A percentile compares a stretch with the other conserved stretches of the same genome.
These are phyloP conservation scores for Phylloscopus trochiloides DNA, from an alignment of 2,113 vertebrate genomes.

Conservation along the genomic window DNA sequence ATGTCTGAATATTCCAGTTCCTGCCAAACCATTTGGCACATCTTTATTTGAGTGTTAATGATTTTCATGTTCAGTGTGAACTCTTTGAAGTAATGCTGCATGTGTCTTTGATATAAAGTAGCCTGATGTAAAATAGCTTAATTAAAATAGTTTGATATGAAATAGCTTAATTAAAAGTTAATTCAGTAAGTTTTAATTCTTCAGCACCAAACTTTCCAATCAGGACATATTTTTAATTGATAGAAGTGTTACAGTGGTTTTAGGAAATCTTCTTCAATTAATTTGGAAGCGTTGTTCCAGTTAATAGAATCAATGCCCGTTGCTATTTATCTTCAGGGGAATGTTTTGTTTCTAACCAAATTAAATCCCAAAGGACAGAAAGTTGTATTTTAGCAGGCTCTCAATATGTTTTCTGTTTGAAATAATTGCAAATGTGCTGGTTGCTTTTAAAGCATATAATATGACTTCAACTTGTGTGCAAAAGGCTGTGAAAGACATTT, in stretches of 20 bases:
- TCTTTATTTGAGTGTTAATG: constrained; percentile 8
- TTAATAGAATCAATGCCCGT: not conserved
- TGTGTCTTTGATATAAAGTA: constrained; percentile 22
- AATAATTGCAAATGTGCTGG: not conserved
- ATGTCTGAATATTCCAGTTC: not conserved
- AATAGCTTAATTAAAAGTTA: constrained; percentile 43
- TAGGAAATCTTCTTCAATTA: constrained; percentile 20
- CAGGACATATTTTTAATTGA: not conserved
- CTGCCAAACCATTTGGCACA: not conserved
- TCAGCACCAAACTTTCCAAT: constrained; percentile 10
- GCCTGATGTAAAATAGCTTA: not conserved
- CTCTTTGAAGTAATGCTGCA: constrained; percentile 27
- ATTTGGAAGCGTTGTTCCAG: not conserved
- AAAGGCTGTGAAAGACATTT: not conserved
- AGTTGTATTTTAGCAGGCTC: not conserved
- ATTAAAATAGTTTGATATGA: constrained; percentile 39
- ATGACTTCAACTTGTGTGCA: not conserved
- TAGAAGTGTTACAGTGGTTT: not conserved
- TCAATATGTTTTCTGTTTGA: constrained; percentile 3
- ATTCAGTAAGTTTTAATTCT: constrained; percentile 3
- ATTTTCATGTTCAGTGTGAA: not conserved
- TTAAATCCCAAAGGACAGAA: constrained; percentile 19
- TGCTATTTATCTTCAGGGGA: constrained; percentile 27
- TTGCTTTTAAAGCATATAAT: not conserved
- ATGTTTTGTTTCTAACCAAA: constrained; percentile 29